These are phyloP conservation scores for Phyllotis vaccarum DNA, from an alignment of 2,797 vertebrate species.

Conservation along the genomic window DNA sequence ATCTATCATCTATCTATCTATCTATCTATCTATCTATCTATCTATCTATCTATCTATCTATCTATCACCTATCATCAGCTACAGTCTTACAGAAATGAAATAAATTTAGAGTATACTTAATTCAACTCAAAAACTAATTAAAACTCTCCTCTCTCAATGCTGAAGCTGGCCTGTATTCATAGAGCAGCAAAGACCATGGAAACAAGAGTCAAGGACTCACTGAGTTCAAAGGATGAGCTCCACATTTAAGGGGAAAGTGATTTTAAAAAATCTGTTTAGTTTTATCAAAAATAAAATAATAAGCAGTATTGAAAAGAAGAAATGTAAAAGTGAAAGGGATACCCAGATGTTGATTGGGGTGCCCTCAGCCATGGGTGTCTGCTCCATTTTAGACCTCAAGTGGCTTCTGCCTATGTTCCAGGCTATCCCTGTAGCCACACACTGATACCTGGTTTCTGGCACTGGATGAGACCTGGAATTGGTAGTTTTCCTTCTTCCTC, in stretches of 20 bases:
- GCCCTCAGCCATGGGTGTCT: accelerated
- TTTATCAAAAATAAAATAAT: neutral
- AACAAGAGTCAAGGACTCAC: neutral
- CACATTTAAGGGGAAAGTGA: neutral
- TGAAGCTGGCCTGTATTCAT: neutral
- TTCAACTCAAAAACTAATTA: neutral
- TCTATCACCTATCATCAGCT: neutral
- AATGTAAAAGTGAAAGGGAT: neutral
- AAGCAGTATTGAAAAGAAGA: neutral
- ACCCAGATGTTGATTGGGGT: neutral
- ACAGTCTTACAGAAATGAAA: neutral
- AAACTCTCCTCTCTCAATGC: neutral
- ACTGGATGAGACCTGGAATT: neutral
- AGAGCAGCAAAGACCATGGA: neutral
- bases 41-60: neutral
- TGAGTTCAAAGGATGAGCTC: neutral
- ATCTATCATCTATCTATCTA: neutral
- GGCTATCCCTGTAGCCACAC: neutral
- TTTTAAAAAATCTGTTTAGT: neutral
- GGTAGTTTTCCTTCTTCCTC: neutral
- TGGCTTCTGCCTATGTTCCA: no score
- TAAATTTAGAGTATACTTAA: neutral
- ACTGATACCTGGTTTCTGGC: neutral
- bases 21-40: neutral
- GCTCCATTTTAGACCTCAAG: no score